These are phyloP conservation scores for Caenorhabditis sp. DNA, from an alignment of 2,888 invertebrate species.

Conservation along the genomic window DNA sequence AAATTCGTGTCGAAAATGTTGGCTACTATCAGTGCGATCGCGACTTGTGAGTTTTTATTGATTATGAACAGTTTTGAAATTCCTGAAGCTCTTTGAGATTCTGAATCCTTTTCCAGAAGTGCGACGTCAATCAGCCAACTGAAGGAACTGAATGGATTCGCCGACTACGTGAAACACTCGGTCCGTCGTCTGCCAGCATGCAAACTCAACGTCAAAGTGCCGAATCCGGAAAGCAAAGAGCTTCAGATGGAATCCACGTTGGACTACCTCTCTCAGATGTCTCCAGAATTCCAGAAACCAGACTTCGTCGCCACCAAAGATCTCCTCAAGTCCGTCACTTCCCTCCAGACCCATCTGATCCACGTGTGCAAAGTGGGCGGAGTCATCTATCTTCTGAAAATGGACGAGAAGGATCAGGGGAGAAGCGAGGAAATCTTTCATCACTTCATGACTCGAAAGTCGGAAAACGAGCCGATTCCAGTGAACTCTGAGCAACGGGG, in stretches of 20 bases:
- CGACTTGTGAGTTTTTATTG: conserved; percentile 12
- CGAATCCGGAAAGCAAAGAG: background rate
- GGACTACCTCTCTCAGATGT: conserved; percentile 5
- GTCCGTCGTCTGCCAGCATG: conserved; percentile 11
- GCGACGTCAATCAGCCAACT: background rate
- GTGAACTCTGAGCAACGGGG: background rate
- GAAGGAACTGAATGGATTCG: conserved; percentile 5
- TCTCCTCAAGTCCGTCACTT: conserved; percentile 5
- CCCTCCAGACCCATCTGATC: background rate
- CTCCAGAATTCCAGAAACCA: background rate
- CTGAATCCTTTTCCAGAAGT: background rate
- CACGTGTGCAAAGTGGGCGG: conserved; percentile 5
- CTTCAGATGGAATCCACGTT: conserved; percentile 15
- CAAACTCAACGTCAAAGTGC: conserved; percentile 9
- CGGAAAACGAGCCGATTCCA: background rate
- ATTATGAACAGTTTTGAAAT: background rate
- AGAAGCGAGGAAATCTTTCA: background rate
- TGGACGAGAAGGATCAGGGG: background rate
- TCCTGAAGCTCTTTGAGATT: background rate
- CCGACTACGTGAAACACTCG: background rate
- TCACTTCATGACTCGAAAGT: conserved; percentile 16
- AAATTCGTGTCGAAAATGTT: conserved; percentile 20
- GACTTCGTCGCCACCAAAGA: conserved; percentile 13
- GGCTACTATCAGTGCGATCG: conserved; percentile 5
- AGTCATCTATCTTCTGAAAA: conserved; percentile 4